Evolutionary conservation across 2,113 vertebrate genomes (phyloP).

Genomic region (Halichoeres trimaculatus): DNA sequence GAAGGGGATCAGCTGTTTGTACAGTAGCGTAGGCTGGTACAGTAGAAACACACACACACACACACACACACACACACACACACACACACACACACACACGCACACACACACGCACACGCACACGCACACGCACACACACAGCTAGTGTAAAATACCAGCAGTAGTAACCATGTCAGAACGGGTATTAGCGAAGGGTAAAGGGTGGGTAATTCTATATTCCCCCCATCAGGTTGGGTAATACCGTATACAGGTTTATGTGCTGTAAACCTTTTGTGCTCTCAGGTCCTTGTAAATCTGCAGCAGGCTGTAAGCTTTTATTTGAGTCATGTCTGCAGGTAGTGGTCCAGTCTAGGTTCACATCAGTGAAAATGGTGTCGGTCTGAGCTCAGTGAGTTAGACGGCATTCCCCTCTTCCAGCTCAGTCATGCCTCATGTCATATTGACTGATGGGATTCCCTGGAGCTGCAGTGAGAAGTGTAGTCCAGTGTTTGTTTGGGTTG

Average conservation of each 20-base stretch:
- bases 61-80: no score
- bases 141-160: constrained; percentile 35
- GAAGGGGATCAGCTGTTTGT: constrained; percentile 71
- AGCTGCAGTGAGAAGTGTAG: constrained; percentile 70
- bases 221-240: not conserved
- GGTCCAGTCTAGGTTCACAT: constrained; percentile 64
- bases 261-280: constrained; percentile 38
- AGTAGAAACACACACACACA: constrained; percentile 13
- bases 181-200: constrained; percentile 26
- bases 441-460: constrained; percentile 79
- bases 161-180: constrained; percentile 35
- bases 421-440: constrained; percentile 78
- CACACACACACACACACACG: no score
- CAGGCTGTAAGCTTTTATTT: constrained; percentile 36
- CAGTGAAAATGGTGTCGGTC: constrained; percentile 68
- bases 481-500: constrained; percentile 76
- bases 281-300: constrained; percentile 43
- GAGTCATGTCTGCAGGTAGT: constrained; percentile 48
- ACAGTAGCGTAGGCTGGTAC: constrained; percentile 68
- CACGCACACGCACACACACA: constrained; percentile 11
- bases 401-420: constrained; percentile 75
- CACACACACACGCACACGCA: no score
- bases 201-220: constrained; percentile 22
- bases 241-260: constrained; percentile 1
- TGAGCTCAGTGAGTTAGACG: constrained; percentile 65